These are phyloP conservation scores for Dysidea cf. avara DNA, from an alignment of 37 sponge, comb jelly and placozoan species.

Conservation along the genomic window DNA sequence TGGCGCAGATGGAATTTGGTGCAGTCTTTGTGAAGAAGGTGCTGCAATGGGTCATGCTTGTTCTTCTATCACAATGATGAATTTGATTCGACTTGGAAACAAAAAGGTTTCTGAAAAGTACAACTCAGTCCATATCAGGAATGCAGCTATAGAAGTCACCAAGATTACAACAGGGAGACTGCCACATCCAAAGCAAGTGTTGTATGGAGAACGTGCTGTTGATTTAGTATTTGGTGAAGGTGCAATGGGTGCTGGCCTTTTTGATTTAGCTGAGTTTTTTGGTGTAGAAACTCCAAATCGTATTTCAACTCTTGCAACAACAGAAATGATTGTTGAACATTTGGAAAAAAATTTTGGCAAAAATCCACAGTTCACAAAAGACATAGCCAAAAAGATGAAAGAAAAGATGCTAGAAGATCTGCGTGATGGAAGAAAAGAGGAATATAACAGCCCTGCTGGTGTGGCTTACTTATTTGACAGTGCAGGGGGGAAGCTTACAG, in stretches of 20 bases:
- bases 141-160: constrained; percentile 70
- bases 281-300: constrained; percentile 57
- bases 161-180: constrained; percentile 62
- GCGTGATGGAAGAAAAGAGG: constrained; percentile 62
- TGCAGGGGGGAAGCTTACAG: no score
- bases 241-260: constrained; percentile 37
- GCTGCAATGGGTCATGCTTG: constrained; percentile 87
- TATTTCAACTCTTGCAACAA: constrained; percentile 72
- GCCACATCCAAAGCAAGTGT: constrained; percentile 69
- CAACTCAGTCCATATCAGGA: constrained; percentile 69
- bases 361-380: constrained; percentile 53
- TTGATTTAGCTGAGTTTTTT: constrained; percentile 82
- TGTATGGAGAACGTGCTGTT: constrained; percentile 75
- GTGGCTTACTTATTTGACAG: constrained; percentile 74
- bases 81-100: constrained; percentile 81
- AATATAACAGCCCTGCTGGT: constrained; percentile 80
- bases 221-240: constrained; percentile 80
- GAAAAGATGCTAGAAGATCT: constrained; percentile 71
- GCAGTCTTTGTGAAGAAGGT: constrained; percentile 83
- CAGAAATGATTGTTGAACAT: constrained; percentile 63
- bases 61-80: constrained; percentile 77
- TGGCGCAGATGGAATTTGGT: constrained; percentile 90
- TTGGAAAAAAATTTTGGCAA: constrained; percentile 67
- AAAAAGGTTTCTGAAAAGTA: constrained; percentile 61
- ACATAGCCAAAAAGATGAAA: constrained; percentile 68